phyloP scores from a whole-genome alignment of 1,140 invertebrate genomes.

The Hirudo medicinalis region DNA sequence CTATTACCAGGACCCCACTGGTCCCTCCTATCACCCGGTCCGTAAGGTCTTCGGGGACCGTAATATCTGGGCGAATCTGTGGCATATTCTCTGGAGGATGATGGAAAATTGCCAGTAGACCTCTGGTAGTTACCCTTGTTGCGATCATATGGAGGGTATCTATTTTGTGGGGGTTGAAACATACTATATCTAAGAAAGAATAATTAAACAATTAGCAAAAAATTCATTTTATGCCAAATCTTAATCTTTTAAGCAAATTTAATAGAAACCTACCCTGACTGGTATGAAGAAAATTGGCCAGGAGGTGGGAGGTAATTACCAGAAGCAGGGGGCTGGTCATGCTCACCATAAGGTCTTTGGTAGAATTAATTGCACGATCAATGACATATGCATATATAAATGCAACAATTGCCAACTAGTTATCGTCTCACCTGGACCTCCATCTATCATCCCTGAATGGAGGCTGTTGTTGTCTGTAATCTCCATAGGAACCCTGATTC shows the following conservation, averaged over 20 bases:
- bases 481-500: constrained; percentile 2
- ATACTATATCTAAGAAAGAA: background rate
- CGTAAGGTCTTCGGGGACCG: background rate
- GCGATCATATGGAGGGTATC: background rate
- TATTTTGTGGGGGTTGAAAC: background rate
- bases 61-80: constrained; percentile 5
- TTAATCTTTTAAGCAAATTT: background rate
- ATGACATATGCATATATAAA: background rate
- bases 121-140: background rate
- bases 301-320: background rate
- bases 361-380: background rate
- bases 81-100: background rate
- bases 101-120: background rate
- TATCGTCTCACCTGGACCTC: background rate
- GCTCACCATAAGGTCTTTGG: background rate
- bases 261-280: background rate
- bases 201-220: background rate
- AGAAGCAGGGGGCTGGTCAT: background rate
- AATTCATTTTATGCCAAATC: background rate
- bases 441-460: background rate
- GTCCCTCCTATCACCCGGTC: background rate
- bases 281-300: background rate
- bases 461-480: constrained; percentile 1
- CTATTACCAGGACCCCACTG: background rate
- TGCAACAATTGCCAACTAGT: background rate